Base-by-base conservation (phyloP, 2,888 invertebrate genomes). In the Drosophila percnosoma region DNA sequence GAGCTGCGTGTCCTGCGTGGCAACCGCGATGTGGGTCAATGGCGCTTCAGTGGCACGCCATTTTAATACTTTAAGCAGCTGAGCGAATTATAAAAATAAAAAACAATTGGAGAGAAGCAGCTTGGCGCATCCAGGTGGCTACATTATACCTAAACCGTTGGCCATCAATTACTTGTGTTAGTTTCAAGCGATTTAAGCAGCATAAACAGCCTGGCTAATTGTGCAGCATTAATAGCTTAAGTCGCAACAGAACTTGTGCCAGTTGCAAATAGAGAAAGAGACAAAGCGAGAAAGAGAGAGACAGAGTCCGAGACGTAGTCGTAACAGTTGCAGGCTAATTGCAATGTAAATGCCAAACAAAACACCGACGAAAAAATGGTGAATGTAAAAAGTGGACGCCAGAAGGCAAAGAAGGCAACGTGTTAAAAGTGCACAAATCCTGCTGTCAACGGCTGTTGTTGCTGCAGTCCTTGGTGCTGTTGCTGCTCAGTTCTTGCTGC, bases 381-480 rank as follows among this genome's bases (percentile, higher is more conserved):
- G 24, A 34, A 61, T 58, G 58, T 61, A 53, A 75, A 66, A 42
- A 27, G 24, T 48, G 27, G 24, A 34, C 29, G 49, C 34, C 34
- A 48, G 55, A 57, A 29, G 58, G 42, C 38, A 55, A 62, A 65
- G 63, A 67, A 65, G 68, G 64, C 72, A 78, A 72, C 73, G 79
- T 81, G 87, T 78, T 82, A 83, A 84, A 80, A 88, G 83, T 73
- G 87, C 75, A 88, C 83, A 88, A 88, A 89, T 87, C 85, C 84
- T 59, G 68, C 71, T 71, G 78, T 68, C 74, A 74, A 68, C 74
- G 74, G 62, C 54, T 61, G 52, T 45, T 72, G 62, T 54, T 73
- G 64, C 38, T 69, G 64, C 55, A 57, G 42, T 55, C 13, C 10
- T n/a, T 27, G 61, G 5, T 40, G 11, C 42, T 58, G 40, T 58